Evolutionary conservation across 1,140 invertebrate species (phyloP), one percentile per base, ranked within the genome.

Genomic region (Neotoxoptera formosana): DNA sequence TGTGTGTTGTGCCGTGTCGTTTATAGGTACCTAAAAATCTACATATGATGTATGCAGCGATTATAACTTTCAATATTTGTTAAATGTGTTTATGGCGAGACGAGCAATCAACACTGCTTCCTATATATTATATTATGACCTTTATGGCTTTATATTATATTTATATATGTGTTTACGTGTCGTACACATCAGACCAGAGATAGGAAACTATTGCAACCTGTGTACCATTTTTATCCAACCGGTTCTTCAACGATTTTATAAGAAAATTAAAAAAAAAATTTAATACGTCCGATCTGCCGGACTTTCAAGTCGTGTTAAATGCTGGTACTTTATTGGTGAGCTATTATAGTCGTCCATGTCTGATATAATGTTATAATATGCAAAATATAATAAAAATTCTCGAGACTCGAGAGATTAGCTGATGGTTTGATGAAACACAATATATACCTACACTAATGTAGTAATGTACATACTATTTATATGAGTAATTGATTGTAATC

Each of bases 61-160:
- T 76, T 76, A 76, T n/a, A 76, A n/a, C 60, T 76, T 17, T 76
- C 60, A 76, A 76, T 76, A 76, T 76, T 76, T 76, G n/a, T 76
- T 76, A 76, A 76, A 76, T 76, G 60, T 76, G 30, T 76, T 76
- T 76, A 76, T n/a, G 60, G 17, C 60, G 6, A 76, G 60, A 76
- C 60, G 1, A n/a, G n/a, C 6, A 30, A 76, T 76, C 60, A 76
- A 76, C 51, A 53, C 51, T 53, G 51, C 60, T 6, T 76, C 30
- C 60, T 34, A 76, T 76, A 17, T 76, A 60, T 60, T 56, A 60
- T 30, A 67, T 67, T 67, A 67, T 30, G 2, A n/a, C 30, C 25
- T n/a, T 14, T 9, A n/a, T n/a, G 30, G 30, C 60, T 67, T 8
- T 67, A 51, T 51, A 51, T 8, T 67, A 51, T 51, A 51, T 41